Evolutionary conservation across 1,140 invertebrate genomes (phyloP).

Genomic region (Uloborus diversus): DNA sequence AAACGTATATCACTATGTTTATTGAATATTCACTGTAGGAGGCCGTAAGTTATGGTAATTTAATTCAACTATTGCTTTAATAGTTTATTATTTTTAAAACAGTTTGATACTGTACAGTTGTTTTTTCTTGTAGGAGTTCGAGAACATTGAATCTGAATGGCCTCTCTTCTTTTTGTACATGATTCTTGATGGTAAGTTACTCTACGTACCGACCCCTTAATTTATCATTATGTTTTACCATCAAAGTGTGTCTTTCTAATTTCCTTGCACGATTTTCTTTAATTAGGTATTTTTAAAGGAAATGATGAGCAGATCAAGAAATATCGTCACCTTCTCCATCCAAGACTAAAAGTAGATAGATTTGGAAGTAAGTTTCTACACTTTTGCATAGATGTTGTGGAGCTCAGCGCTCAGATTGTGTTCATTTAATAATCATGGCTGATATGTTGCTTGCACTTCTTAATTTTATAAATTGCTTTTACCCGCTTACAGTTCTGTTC

Average conservation of each 20-base stretch:
- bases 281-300: conserved; percentile 69
- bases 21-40: too few species aligned
- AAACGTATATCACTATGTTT: too few species aligned
- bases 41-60: too few species aligned
- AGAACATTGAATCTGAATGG: conserved; percentile 97
- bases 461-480: too few species aligned
- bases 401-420: too few species aligned
- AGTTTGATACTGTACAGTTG: too few species aligned
- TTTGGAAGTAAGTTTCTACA: conserved; percentile 74
- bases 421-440: too few species aligned
- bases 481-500: too few species aligned
- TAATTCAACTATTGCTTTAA: too few species aligned
- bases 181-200: conserved; percentile 93
- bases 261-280: background rate
- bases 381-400: background rate
- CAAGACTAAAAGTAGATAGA: conserved; percentile 78
- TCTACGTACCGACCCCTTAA: background rate
- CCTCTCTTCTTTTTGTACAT: conserved; percentile 95
- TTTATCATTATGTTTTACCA: background rate
- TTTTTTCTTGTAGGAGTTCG: too few species aligned
- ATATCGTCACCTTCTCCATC: conserved; percentile 85
- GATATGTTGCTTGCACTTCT: too few species aligned
- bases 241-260: background rate
- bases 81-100: too few species aligned
- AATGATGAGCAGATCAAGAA: conserved; percentile 91